Base-by-base conservation (phyloP, 2,888 invertebrate genomes). In the Tetrapedia diversipes region DNA sequence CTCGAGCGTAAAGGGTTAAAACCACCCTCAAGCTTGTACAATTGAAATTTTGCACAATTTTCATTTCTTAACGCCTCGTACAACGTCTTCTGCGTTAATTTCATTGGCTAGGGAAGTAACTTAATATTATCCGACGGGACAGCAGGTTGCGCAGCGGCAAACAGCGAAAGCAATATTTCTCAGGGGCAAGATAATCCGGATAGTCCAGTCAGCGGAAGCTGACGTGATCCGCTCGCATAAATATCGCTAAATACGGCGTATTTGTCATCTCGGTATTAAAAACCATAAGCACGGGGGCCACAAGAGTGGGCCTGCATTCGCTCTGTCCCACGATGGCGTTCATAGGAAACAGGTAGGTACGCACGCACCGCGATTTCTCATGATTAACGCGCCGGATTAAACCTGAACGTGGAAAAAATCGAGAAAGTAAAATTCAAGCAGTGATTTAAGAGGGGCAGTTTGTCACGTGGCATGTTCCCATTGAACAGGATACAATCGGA, bases 161-260 rank as follows among this genome's bases (percentile, higher is more conserved):
- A 85, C 59, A 80, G 79, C 81, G 75, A 81, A 69, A 79, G 74
- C 73, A 37, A 68, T 80, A 78, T 76, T 76, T 83, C 81, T 79
- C 72, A 68, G 59, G 82, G 84, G 88, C 85, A 86, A 87, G 89
- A 90, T 90, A 90, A 90, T 90, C 89, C 87, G 77, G 69, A 76
- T 47, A 68, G 72, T 72, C 37, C 80, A 85, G 84, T 86, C 87
- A 87, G 85, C 85, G 74, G 87, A 88, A 89, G 89, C 88, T 85
- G 89, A 90, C 89, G 86, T 88, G 88, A 90, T 89, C 88, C 89
- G 87, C 82, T 87, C 87, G 88, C 87, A 88, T 89, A 88, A 90
- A 90, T 89, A 88, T 88, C 86, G 80, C 84, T 90, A 87, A 90
- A 89, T 83, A 84, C 85, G 73, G 79, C 83, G 72, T 86, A 89